Percentiles rank a stretch among this genome's conserved stretches.
These are phyloP conservation scores for Meloidogyne exigua DNA, from an alignment of 1,140 invertebrate species.

Conservation along the genomic window DNA sequence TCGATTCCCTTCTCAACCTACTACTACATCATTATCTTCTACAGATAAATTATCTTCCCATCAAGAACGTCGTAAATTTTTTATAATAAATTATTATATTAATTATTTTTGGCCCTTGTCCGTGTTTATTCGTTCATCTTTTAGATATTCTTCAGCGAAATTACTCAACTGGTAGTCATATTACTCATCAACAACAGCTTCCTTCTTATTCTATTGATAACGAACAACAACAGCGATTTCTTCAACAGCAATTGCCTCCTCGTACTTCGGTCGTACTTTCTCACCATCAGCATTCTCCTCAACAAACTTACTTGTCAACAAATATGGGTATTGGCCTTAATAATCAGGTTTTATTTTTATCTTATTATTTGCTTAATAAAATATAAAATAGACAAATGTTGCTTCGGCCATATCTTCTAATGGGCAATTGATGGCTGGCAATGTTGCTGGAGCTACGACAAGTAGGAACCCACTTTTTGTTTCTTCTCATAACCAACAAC, in stretches of 20 bases:
- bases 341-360: neutral
- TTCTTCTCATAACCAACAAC: neutral
- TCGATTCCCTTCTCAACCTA: neutral
- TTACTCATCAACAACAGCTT: conserved; percentile 1
- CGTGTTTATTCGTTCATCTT: neutral
- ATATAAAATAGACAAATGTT: neutral
- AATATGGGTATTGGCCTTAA: neutral
- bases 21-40: neutral
- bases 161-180: neutral
- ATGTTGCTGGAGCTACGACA: neutral
- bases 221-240: neutral
- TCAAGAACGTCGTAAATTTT: conserved; percentile 14
- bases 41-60: conserved; percentile 5
- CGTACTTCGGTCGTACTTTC: neutral
- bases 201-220: neutral
- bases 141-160: conserved; percentile 16
- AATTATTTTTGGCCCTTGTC: too few relatives aligned
- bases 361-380: neutral
- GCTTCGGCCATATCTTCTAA: neutral
- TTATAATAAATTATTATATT: neutral
- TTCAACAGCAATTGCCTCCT: neutral
- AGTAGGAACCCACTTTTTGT: neutral
- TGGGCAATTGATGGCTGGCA: neutral
- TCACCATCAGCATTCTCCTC: neutral
- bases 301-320: neutral